These are phyloP conservation scores for Drosophila lini DNA, from an alignment of 1,140 invertebrate species.

Conservation along the genomic window DNA sequence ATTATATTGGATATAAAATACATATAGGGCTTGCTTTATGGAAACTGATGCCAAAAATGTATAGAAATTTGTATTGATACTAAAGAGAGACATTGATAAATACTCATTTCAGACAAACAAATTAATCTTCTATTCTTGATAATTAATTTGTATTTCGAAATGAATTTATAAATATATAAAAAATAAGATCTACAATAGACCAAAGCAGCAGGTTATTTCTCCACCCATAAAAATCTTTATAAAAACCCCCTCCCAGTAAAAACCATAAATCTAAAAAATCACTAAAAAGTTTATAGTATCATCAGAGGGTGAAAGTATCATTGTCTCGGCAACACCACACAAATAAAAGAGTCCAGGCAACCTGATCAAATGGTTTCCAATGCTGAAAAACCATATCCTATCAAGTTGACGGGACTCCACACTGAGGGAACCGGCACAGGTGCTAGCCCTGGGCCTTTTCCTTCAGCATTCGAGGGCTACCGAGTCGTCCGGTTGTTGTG, in stretches of 20 bases:
- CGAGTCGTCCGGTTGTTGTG: constrained; percentile 26
- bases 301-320: constrained; percentile 26
- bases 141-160: too few species aligned
- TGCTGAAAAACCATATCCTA: constrained; percentile 34
- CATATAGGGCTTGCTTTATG: too few species aligned
- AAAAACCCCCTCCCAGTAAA: not conserved
- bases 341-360: constrained; percentile 43
- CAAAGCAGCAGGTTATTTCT: too few species aligned
- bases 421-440: not conserved
- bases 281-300: constrained; percentile 28
- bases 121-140: too few species aligned
- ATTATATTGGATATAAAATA: too few species aligned
- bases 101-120: too few species aligned
- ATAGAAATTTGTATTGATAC: too few species aligned
- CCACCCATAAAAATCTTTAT: too few species aligned
- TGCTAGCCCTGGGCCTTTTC: constrained; percentile 14
- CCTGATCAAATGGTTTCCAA: constrained; percentile 47
- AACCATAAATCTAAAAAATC: not conserved
- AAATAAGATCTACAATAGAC: too few species aligned
- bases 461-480: constrained; percentile 34
- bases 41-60: too few species aligned
- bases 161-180: too few species aligned
- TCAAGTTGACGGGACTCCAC: constrained; percentile 45
- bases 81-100: too few species aligned
- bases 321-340: not conserved